Conservation (phyloP, 2,888 invertebrate genomes). For the Ctenicera cuprea region DNA sequence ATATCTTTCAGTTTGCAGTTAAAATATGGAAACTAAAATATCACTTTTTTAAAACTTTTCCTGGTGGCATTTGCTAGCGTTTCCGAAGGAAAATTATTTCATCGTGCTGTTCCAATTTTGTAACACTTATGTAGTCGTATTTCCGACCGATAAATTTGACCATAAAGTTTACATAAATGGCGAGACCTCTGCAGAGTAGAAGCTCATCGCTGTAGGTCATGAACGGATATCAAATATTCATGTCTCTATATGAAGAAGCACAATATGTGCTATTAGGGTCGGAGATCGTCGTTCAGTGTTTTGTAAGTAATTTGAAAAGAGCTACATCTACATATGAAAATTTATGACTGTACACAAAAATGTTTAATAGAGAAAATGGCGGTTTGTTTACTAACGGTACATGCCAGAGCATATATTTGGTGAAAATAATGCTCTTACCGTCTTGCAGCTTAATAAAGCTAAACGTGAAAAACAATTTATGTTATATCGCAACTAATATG, state of each 20-base stretch:
- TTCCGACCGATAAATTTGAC: constrained; percentile 54
- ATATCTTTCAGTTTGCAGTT: not conserved
- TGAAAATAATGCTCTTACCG: not conserved
- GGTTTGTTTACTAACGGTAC: not conserved
- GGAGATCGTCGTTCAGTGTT: constrained; percentile 56
- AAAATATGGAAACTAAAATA: constrained; percentile 8
- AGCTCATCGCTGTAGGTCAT: constrained; percentile 54
- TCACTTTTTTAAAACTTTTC: not conserved
- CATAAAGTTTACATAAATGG: constrained; percentile 58
- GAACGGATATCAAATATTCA: constrained; percentile 57
- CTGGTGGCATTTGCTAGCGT: not conserved
- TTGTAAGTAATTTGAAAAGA: constrained; percentile 56
- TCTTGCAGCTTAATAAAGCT: too few relatives aligned
- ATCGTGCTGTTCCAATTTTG: constrained; percentile 39
- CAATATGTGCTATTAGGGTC: constrained; percentile 50
- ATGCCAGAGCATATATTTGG: not conserved
- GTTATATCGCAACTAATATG: too few relatives aligned
- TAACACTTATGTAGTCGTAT: constrained; percentile 52
- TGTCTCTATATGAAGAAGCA: constrained; percentile 53
- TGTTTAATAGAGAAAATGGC: not conserved
- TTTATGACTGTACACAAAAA: not conserved
- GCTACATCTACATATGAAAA: constrained; percentile 10
- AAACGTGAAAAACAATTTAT: too few relatives aligned
- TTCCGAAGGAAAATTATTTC: constrained; percentile 21
- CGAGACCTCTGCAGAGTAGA: constrained; percentile 47